Base-by-base conservation (phyloP, 2,113 vertebrate species). In the Calyptomena viridis region DNA sequence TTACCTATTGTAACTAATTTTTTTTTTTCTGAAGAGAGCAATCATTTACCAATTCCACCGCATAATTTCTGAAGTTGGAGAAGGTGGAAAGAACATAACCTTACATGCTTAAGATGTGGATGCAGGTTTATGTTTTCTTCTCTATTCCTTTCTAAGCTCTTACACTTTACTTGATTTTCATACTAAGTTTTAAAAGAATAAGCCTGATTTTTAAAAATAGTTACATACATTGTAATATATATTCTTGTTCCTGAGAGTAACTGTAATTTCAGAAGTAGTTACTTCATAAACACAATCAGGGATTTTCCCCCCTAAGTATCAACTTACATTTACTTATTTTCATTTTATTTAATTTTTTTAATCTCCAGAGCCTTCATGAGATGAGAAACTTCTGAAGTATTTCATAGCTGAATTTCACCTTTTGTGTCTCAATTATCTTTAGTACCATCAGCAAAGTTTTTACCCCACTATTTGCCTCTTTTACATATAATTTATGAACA, bases 21-120 rank as follows among this genome's bases (percentile, higher is more conserved):
- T 47, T 85, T 62, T 50, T 19, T 67, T 21, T 3, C 18, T 71
- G 35, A 83, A 77, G 5, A 46, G 63, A 92, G 46, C 50, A 92
- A 77, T 96, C 55, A 74, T 90, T 74, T 77, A 44, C 37, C 90
- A 90, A 90, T 89, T 96, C n/a, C 55, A 77, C 31, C 16, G 33
- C n/a, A 62, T 22, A 33, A 63, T 63, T 90, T 86, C 72, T 86
- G 42, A 86, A 86, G 24, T 2, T 37, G 19, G 30, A 92, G 35
- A 23, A 74, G 3, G 17, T 71, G 42, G 17, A 56, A 40, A 58
- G 49, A 66, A 88, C 58, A 58, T 24, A 71, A 31, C 14, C 1
- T 5, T 58, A 21, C 17, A 33, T 14, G 11, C 4, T 67, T 71
- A 69, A 88, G 24, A 47, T 49, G 8, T 33, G 9, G 21, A 50